Conservation (phyloP, 92 coral and sea anemone species). For the Epizoanthus stellaris region DNA sequence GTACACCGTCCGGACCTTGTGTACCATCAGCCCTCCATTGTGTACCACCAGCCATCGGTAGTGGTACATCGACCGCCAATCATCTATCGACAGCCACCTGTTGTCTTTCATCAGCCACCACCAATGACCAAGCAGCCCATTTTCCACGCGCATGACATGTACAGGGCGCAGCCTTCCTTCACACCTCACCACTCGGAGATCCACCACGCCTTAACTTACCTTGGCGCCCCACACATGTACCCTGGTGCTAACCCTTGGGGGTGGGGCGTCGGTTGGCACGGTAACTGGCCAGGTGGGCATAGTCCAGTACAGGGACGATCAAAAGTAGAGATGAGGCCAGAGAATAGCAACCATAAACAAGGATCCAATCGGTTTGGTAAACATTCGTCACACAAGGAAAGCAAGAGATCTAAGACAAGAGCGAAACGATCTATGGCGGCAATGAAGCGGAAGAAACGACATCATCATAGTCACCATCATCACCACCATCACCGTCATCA, state of each 20-base stretch:
- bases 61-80: conserved; percentile 97
- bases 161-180: conserved; percentile 77
- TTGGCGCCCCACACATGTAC: conserved; percentile 91
- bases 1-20: conserved; percentile 97
- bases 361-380: background rate
- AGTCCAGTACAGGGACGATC: conserved; percentile 76
- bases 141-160: conserved; percentile 79
- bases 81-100: conserved; percentile 90
- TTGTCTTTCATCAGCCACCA: conserved; percentile 97
- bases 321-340: conserved; percentile 57
- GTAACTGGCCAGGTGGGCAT: conserved; percentile 29
- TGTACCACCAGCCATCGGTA: conserved; percentile 93
- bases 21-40: conserved; percentile 92
- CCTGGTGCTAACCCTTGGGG: conserved; percentile 76
- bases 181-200: conserved; percentile 73
- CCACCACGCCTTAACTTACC: conserved; percentile 79
- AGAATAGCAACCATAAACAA: conserved; percentile 11
- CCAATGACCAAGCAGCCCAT: conserved; percentile 92
- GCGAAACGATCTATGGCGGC: conserved; percentile 39
- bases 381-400: conserved; percentile 21
- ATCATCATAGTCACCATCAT: conserved; percentile 35
- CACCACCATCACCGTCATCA: conserved; percentile 50
- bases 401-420: conserved; percentile 18
- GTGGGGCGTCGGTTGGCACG: conserved; percentile 67
- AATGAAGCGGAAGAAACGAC: conserved; percentile 45